These are phyloP conservation scores for Zoanthus solanderi DNA, from an alignment of 92 coral and sea anemone genomes.

Conservation along the genomic window DNA sequence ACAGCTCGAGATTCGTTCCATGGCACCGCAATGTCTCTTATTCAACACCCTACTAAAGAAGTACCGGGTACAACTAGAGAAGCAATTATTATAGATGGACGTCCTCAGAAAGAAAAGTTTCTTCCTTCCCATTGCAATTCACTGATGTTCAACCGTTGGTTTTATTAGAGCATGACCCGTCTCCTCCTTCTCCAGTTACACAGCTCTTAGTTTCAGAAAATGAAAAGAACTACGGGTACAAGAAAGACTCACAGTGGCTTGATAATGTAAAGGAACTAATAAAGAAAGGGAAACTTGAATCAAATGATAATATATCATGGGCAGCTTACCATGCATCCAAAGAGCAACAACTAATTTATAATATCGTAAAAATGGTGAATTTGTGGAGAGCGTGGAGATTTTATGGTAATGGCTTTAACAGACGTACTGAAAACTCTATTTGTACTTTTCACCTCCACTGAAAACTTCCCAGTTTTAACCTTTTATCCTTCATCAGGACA, in stretches of 20 bases:
- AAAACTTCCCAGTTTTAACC: too few species aligned
- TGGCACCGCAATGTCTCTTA: conserved; percentile 18
- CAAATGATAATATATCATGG: not conserved
- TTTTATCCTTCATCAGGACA: too few species aligned
- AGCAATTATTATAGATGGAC: not conserved
- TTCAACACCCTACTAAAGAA: not conserved
- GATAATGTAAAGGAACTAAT: not conserved
- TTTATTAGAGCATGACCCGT: not conserved
- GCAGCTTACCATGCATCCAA: conserved; percentile 31
- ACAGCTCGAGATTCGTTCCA: conserved; percentile 53
- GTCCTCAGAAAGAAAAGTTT: not conserved
- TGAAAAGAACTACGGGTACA: not conserved
- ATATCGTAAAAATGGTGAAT: too few species aligned
- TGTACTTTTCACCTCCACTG: too few species aligned
- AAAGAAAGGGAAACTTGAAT: not conserved
- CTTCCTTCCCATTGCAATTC: conserved; percentile 1
- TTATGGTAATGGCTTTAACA: too few species aligned
- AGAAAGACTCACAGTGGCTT: conserved; percentile 14
- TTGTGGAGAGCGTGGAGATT: too few species aligned
- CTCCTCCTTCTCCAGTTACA: not conserved
- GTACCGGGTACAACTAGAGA: not conserved
- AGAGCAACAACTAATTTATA: not conserved
- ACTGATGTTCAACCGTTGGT: conserved; percentile 7
- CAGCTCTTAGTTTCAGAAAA: not conserved
- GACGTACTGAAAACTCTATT: too few species aligned